phyloP scores from a whole-genome alignment of 2,888 invertebrate species.

The Stomorhina lunata region DNA sequence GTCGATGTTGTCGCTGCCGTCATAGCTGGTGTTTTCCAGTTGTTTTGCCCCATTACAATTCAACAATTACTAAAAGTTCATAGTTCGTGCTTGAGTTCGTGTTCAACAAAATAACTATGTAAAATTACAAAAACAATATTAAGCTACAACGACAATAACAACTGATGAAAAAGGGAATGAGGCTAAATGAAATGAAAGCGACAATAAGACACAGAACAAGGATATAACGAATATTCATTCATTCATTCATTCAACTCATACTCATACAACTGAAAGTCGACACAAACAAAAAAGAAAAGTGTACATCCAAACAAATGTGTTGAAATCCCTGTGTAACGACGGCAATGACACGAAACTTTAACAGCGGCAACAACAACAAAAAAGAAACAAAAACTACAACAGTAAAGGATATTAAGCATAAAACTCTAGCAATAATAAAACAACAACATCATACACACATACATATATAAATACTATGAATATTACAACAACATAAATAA shows the following conservation, averaged over 20 bases:
- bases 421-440: not conserved
- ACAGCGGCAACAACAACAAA: slow-evolving; percentile 3
- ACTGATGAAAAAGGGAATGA: not conserved
- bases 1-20: not conserved
- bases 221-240: not conserved
- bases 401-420: slow-evolving; percentile 6
- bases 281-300: no score
- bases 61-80: slow-evolving; percentile 64
- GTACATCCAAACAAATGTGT: slow-evolving; percentile 39
- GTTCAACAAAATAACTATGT: slow-evolving; percentile 58
- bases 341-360: slow-evolving; percentile 60
- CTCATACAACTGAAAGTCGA: not conserved
- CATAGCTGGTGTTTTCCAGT: not conserved
- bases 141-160: not conserved
- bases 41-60: slow-evolving; percentile 25
- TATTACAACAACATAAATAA: slow-evolving; percentile 5
- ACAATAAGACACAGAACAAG: slow-evolving; percentile 39
- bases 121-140: slow-evolving; percentile 35
- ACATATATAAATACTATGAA: not conserved
- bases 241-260: not conserved
- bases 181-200: slow-evolving; percentile 42
- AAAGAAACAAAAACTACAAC: not conserved
- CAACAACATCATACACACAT: not conserved
- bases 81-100: slow-evolving; percentile 65
- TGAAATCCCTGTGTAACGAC: slow-evolving; percentile 56